Evolutionary conservation across 2,797 vertebrate genomes (phyloP), one percentile per base, ranked within the genome.

Genomic region (Chrysocyon brachyurus): DNA sequence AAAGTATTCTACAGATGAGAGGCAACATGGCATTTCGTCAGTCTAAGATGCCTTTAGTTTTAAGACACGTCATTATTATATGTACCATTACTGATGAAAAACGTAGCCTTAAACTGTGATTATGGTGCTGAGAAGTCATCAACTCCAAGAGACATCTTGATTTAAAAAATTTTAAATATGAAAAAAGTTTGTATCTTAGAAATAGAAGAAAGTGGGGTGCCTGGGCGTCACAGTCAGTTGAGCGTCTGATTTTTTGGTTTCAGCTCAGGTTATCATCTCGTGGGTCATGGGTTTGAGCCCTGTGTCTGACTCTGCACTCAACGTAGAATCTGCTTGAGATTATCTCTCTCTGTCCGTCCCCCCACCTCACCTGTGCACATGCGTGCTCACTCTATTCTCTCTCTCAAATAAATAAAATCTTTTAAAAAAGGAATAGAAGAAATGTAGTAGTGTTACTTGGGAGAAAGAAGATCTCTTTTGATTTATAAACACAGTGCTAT

Each of bases 121-220:
- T 36, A n/a, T 28, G n/a, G 22, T 75, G 14, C 49, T 40, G 77
- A 90, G 56, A 93, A 75, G 75, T 77, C 70, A 90, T 24, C 31
- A 83, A 46, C n/a, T 75, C 8, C 56, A 91, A 52, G 75, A 84
- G 21, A 66, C 52, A 85, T 84, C 33, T 52, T 75, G 49, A 96
- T 73, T 92, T 88, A 46, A 85, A 24, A 84, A 40, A 73, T 75
- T 88, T 88, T 52, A 75, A 81, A 79, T 90, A 57, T 59, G 40
- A 54, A 36, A 57, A 89, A 79, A 26, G 31, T 24, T 87, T 22
- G 59, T 75, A 64, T 86, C 70, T 73, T 52, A 79, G 77, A 54
- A 31, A 77, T 31, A 52, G 26, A 86, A 68, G 36, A 40, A 28
- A 77, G 24, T 33, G 66, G 9, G 17, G 9, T 33, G 9, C n/a